Percentiles rank a stretch among this genome's conserved stretches.
Evolutionary conservation across 2,888 invertebrate species (phyloP).

Genomic region (Hypsopygia costalis): DNA sequence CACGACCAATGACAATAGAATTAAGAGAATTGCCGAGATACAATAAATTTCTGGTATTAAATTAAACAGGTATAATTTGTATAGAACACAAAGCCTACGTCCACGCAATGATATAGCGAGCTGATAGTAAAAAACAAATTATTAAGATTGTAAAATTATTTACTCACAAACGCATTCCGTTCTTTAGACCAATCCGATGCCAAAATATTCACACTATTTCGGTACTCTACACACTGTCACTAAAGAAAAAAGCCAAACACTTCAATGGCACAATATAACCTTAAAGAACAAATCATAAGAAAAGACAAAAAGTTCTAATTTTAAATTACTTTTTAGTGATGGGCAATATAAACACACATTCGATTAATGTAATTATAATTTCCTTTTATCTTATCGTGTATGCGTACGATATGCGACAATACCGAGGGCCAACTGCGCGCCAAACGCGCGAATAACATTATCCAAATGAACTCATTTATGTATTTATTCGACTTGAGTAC

Average conservation of each 20-base stretch:
- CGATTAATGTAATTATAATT: constrained; percentile 5
- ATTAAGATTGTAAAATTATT: not conserved
- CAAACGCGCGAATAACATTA: constrained; percentile 36
- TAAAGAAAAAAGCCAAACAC: constrained; percentile 3
- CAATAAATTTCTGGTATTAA: no score
- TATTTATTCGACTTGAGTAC: constrained; percentile 48
- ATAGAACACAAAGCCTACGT: not conserved
- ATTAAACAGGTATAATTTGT: no score
- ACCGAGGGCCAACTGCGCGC: constrained; percentile 23
- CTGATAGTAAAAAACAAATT: no score
- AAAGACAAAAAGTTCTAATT: not conserved
- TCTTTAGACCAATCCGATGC: constrained; percentile 11
- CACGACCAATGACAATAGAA: no score
- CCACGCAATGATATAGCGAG: not conserved
- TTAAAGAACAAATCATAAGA: not conserved
- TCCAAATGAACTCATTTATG: constrained; percentile 39
- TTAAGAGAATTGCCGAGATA: no score
- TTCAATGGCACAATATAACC: not conserved
- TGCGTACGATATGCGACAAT: constrained; percentile 5
- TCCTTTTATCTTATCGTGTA: constrained; percentile 4
- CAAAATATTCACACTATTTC: constrained; percentile 16
- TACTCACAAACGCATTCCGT: constrained; percentile 23
- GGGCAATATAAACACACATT: not conserved
- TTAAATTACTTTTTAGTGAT: constrained; percentile 1
- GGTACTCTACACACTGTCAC: constrained; percentile 8